Evolutionary conservation across 2,113 vertebrate species (phyloP), one percentile per base, ranked within the genome.

Genomic region (Myanophis thanlyinensis): DNA sequence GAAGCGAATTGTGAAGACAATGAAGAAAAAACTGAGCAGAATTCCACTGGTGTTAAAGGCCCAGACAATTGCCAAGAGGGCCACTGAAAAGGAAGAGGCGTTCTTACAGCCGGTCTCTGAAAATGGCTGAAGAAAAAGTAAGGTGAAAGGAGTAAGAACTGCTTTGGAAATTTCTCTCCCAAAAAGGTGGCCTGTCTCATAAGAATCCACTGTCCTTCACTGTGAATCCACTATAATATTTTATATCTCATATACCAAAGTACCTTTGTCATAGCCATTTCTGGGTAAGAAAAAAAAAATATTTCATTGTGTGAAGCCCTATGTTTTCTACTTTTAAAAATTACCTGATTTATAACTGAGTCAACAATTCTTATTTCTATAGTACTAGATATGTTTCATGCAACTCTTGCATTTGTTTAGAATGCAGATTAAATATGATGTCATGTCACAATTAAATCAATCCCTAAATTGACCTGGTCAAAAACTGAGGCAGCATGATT

Each of bases 1-100:
- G 97, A 98, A 99, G 96, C 98, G 98, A 95, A 99, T 94, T 27
- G 98, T 99, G 97, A 99, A 99, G 94, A 97, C 91, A 53, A 99
- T 97, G 94, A 99, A 99, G 97, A 98, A 98, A 80, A 98, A 95
- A 0, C 98, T 95, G 87, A 99, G 95, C 48, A 99, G 97, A 94
- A 99, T 98, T 93, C 99, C 99, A 94, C 97, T 97, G 11, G 98
- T 99, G 92, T 99, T 98, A 92, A 99, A 98, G 0, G 98, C 98
- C 98, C 99, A 99, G 89, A 98, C 96, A 30, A 98, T 94, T 62
- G 98, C 98, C 93, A 97, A 96, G 1, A 99, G 97, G 92, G 97
- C 98, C 18, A 97, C 97, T 87, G 98, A 98, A 80, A 97, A 96
- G 30, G 97, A 95, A 0, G 95, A 94, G 23, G 97, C 97, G 53